These are phyloP conservation scores for Emmelina monodactyla DNA, from an alignment of 2,888 invertebrate species.

Conservation along the genomic window DNA sequence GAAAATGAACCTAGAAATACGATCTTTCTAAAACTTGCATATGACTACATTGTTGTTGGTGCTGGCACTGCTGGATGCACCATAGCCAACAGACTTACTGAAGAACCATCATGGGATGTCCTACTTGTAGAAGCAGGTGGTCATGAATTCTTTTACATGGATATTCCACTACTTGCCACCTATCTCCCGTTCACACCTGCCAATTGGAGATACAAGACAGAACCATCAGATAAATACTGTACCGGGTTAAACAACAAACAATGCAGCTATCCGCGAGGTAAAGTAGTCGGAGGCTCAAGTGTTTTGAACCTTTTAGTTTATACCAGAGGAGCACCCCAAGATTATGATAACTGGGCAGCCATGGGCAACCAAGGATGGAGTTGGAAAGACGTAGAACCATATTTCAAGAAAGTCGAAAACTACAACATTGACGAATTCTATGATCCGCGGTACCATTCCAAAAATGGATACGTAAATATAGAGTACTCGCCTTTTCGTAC, in stretches of 20 bases:
- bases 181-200: slow-evolving; percentile 69
- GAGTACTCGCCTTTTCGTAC: neutral
- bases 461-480: neutral
- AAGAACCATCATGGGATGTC: slow-evolving; percentile 41
- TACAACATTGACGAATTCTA: neutral
- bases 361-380: slow-evolving; percentile 13
- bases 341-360: slow-evolving; percentile 13
- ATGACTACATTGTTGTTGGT: slow-evolving; percentile 64
- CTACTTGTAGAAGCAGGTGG: slow-evolving; percentile 43
- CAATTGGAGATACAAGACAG: slow-evolving; percentile 76
- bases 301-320: neutral
- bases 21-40: slow-evolving; percentile 27
- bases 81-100: slow-evolving; percentile 55
- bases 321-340: neutral
- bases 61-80: slow-evolving; percentile 67
- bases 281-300: neutral
- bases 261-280: neutral
- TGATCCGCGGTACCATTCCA: neutral
- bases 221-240: slow-evolving; percentile 29
- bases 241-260: neutral
- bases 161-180: slow-evolving; percentile 63
- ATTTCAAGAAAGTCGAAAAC: slow-evolving; percentile 13
- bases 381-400: slow-evolving; percentile 8
- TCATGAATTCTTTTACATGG: slow-evolving; percentile 58
- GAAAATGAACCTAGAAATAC: neutral